Evolutionary conservation across 2,888 invertebrate species (phyloP), one percentile per base, ranked within the genome.

Genomic region (Cistogaster globosa): DNA sequence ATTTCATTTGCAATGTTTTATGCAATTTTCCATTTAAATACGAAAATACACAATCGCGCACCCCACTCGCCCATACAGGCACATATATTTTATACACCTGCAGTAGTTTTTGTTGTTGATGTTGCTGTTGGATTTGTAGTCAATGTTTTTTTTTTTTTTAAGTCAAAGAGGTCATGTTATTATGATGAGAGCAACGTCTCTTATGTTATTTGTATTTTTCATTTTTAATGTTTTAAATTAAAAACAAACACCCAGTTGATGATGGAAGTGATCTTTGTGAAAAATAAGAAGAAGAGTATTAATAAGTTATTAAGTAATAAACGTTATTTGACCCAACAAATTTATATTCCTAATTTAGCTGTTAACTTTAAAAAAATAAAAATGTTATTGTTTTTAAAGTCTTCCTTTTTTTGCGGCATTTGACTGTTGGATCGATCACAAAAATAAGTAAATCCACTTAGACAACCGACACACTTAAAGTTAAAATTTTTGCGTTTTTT

Each of bases 111-210:
- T n/a, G n/a, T 22, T 18, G 32, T 7, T 67, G 72, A 22, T 63
- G 67, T 51, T 51, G 51, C 63, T 77, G 65, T 51, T 69, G 65
- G 38, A 58, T 45, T 80, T 42, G 4, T 81, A 68, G 68, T 77
- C 76, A 72, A 77, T 80, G 67, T 57, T 55, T 77, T 51, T 32
- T 32, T 32, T 32, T 26, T n/a, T n/a, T n/a, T 68, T 53, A 68
- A 77, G 77, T 51, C 84, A 84, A 84, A 81, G 72, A 81, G 84
- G 84, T 84, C 81, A 81, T 76, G 55, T 68, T 72, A 80, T 84
- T 79, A 75, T 69, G 83, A 75, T 80, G 84, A 58, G 74, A 75
- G 65, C 68, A 58, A 58, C 36, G 57, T 69, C 63, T 75, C 32
- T 77, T 58, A 53, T 58, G 18, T 53, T 36, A n/a, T 63, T 20